phyloP scores from a whole-genome alignment of 2,888 invertebrate species.

The Tridacna gigas region DNA sequence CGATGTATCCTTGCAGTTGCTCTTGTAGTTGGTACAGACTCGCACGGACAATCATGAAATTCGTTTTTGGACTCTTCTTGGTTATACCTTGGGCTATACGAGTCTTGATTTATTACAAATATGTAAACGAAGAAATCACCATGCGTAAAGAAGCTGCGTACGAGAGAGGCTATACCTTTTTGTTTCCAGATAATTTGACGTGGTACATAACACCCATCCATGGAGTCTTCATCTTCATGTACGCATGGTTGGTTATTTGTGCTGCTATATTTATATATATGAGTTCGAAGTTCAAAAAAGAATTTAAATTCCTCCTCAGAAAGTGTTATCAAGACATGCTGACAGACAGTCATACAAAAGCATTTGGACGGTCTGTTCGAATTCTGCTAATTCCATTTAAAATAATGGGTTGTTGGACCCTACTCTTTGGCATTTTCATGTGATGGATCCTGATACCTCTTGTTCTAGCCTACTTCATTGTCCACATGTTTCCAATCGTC shows the following conservation, averaged over 20 bases:
- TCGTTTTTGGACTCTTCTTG: background rate
- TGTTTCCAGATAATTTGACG: background rate
- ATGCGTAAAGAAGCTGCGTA: background rate
- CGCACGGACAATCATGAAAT: background rate
- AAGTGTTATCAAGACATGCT: constrained; percentile 11
- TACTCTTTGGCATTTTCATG: background rate
- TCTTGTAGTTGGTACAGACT: background rate
- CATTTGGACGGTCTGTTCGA: background rate
- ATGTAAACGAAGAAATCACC: background rate
- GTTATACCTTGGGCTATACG: background rate
- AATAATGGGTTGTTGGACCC: background rate
- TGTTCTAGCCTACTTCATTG: background rate
- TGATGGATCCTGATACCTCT: background rate
- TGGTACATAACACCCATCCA: background rate
- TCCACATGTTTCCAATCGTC: constrained; percentile 6
- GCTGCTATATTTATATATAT: background rate
- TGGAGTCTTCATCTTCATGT: background rate
- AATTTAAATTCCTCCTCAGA: constrained; percentile 3
- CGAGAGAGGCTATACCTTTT: background rate
- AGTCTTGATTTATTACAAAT: constrained; percentile 5
- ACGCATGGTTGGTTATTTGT: background rate
- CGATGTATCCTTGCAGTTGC: background rate
- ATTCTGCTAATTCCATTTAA: background rate
- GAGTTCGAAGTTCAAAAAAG: background rate
- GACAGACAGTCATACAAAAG: background rate